These are phyloP conservation scores for Thymallus thymallus DNA, from an alignment of 2,113 vertebrate species.

Conservation along the genomic window DNA sequence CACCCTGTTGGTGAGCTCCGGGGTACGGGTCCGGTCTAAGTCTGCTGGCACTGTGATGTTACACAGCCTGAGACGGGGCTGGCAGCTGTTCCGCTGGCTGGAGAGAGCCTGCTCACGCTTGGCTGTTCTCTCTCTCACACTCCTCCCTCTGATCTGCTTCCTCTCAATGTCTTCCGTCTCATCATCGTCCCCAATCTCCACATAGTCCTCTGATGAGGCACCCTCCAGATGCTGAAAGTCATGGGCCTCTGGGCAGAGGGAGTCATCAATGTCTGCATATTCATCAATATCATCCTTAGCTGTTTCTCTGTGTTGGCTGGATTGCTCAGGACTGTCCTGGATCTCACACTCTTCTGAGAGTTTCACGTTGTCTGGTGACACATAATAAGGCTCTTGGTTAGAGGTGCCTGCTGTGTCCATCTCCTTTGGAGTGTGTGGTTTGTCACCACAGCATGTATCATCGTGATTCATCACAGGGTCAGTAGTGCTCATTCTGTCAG, in stretches of 20 bases:
- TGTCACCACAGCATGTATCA: slow-evolving; percentile 47
- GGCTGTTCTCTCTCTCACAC: slow-evolving; percentile 64
- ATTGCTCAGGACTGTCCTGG: slow-evolving; percentile 27
- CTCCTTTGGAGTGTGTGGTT: slow-evolving; percentile 38
- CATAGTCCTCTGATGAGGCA: slow-evolving; percentile 77
- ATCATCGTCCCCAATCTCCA: slow-evolving; percentile 76
- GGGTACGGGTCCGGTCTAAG: slow-evolving; percentile 68
- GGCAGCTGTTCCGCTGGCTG: slow-evolving; percentile 71
- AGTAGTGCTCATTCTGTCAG: slow-evolving; percentile 48
- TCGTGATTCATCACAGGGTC: slow-evolving; percentile 66
- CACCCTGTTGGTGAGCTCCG: slow-evolving; percentile 76
- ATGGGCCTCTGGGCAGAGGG: slow-evolving; percentile 59
- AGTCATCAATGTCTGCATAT: slow-evolving; percentile 74
- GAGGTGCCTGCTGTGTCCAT: slow-evolving; percentile 35
- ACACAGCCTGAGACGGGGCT: slow-evolving; percentile 76
- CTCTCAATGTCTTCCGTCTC: slow-evolving; percentile 71
- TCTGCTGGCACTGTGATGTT: slow-evolving; percentile 77
- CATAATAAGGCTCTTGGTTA: slow-evolving; percentile 68
- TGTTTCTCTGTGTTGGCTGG: slow-evolving; percentile 36
- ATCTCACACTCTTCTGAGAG: slow-evolving; percentile 37
- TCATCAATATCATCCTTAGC: slow-evolving; percentile 67
- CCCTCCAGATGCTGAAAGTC: slow-evolving; percentile 62
- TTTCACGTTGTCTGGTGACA: slow-evolving; percentile 66
- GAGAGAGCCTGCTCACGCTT: slow-evolving; percentile 57
- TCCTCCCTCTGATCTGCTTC: slow-evolving; percentile 66